Percentiles rank a stretch among this genome's conserved stretches.
Conservation (phyloP, 1,140 invertebrate genomes). For the Oppia nitens region DNA sequence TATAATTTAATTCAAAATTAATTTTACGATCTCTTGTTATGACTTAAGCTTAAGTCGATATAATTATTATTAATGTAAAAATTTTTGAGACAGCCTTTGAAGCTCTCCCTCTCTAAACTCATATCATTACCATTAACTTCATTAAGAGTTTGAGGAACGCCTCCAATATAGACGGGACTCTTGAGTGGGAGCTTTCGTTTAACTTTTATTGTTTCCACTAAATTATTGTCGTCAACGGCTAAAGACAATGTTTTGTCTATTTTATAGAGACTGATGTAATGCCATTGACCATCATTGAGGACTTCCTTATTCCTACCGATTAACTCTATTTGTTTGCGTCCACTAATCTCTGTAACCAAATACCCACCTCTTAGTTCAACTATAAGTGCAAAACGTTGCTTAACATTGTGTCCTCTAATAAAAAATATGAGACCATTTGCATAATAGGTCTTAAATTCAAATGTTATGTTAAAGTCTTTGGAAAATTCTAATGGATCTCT, state of each 20-base stretch:
- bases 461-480: slow-evolving; percentile 40
- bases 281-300: slow-evolving; percentile 68
- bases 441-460: slow-evolving; percentile 71
- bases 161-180: slow-evolving; percentile 57
- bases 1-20: no score
- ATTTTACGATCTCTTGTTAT: no score
- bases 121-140: neutral
- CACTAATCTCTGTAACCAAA: neutral
- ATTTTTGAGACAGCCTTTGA: slow-evolving; percentile 63
- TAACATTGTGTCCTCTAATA: slow-evolving; percentile 24
- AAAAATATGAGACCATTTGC: slow-evolving; percentile 60
- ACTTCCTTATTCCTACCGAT: slow-evolving; percentile 32
- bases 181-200: slow-evolving; percentile 47
- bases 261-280: slow-evolving; percentile 45
- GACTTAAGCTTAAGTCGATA: slow-evolving; percentile 57
- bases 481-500: neutral
- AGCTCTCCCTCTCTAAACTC: slow-evolving; percentile 38
- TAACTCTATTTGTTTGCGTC: neutral
- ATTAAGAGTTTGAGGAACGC: slow-evolving; percentile 25
- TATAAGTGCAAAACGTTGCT: neutral
- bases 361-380: neutral
- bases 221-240: slow-evolving; percentile 44
- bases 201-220: slow-evolving; percentile 39
- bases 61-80: slow-evolving; percentile 51
- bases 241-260: slow-evolving; percentile 44